Base-by-base conservation (phyloP, 2,113 vertebrate genomes). In the Caloenas nicobarica region DNA sequence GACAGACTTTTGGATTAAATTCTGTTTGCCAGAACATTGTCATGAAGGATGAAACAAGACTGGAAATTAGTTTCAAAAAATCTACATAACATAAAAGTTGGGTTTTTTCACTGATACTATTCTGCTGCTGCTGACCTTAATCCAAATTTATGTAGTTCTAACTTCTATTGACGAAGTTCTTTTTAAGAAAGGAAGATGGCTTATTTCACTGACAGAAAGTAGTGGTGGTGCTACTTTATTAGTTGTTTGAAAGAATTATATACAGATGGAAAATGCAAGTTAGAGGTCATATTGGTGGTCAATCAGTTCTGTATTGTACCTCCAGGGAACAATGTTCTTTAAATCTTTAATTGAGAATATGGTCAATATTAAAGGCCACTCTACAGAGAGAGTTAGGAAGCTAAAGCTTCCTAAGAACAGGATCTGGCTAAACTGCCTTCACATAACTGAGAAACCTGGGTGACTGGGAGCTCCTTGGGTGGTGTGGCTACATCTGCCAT, bases 1-100 rank as follows among this genome's bases (percentile, higher is more conserved):
- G 86, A 93, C 72, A 86, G 73, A 64, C 5, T 53, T 92, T 90
- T 80, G 88, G 76, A 94, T 92, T 92, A 95, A 53, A n/a, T 78
- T 18, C 77, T 78, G 26, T 70, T 86, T 91, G 38, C 53, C 71
- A 69, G 51, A 82, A 53, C 11, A 48, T 18, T 56, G 7, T 81
- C 88, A 77, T 17, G 36, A 85, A 81, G 74, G 69, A 87, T 58
- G 28, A 83, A 44, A 71, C 24, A 28, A 88, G 77, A 91, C 33
- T 84, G 34, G 28, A 94, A 96, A 92, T 81, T 16, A 86, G 46
- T 84, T 92, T n/a, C 1, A 81, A 87, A 86, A 90, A 81, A 42
- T 13, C 2, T 69, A 80, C 96, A 26, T 42, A 66, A 40, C 10
- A 62, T 46, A 89, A 84, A 93, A 72, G 13, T 19, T 77, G n/a